Evolutionary conservation across 2,113 vertebrate species (phyloP).

Genomic region (Microtus montanus): DNA sequence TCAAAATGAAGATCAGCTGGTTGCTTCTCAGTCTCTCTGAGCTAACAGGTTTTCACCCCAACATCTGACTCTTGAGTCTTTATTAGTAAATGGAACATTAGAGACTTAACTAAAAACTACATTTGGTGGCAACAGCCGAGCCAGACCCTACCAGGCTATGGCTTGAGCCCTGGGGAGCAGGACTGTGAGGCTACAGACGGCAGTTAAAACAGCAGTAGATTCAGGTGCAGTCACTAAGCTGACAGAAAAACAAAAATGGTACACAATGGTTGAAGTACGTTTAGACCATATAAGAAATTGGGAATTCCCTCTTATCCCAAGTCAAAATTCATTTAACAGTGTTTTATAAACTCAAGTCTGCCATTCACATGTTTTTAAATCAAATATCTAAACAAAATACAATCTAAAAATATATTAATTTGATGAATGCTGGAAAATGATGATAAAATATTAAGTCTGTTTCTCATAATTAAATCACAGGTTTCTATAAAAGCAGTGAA

Average conservation of each 20-base stretch:
- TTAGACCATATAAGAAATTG: background rate
- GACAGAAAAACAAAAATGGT: background rate
- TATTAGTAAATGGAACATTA: background rate
- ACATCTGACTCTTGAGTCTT: background rate
- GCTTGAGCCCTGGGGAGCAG: too few species aligned
- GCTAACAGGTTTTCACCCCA: background rate
- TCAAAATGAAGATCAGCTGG: background rate
- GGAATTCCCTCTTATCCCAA: background rate
- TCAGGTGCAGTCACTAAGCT: background rate
- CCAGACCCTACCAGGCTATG: background rate
- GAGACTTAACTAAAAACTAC: background rate
- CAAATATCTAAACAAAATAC: background rate
- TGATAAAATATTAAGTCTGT: background rate
- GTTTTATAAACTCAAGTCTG: background rate
- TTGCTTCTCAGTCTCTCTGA: background rate
- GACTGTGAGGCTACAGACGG: background rate
- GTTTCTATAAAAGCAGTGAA: background rate
- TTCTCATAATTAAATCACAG: background rate
- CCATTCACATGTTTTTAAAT: background rate
- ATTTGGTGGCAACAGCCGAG: background rate
- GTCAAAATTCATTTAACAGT: background rate
- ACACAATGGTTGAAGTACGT: background rate
- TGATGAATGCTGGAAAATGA: background rate
- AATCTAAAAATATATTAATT: background rate
- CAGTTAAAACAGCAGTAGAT: background rate